Base-by-base conservation (phyloP, 2,113 vertebrate species). In the Psophia crepitans region DNA sequence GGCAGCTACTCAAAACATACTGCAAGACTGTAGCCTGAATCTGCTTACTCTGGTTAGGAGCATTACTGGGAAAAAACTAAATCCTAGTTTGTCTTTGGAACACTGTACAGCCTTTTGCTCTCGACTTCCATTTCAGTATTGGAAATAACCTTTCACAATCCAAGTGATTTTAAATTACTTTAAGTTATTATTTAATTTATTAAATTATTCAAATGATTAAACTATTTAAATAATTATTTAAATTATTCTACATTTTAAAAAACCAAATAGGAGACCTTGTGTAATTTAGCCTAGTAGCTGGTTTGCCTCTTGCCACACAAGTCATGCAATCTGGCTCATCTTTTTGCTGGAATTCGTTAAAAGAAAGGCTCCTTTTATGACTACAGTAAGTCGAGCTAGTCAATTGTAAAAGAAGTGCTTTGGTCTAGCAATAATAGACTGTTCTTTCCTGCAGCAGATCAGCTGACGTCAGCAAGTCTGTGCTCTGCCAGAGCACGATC, bases 391-490 rank as follows among this genome's bases (percentile, higher is more conserved):
- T 96, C 87, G 81, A 97, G 96, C 93, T 17, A 98, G 98, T 98
- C 98, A 98, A 98, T 98, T 98, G 98, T 98, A 98, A 96, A 91
- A 96, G 97, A 97, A 98, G 98, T 97, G 97, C 97, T 97, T 87
- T 89, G 98, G 96, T 96, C 94, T 79, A 91, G 97, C 96, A 98
- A 98, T 98, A 98, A 98, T 98, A 96, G 97, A 98, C 98, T 98
- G 96, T 97, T 98, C 98, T 98, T 97, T 98, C 96, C 98, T 94
- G 97, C 96, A 94, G 96, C 64, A 75, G 94, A 96, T 96, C 96
- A 84, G 98, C 97, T 95, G 94, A 98, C 56, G 84, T 96, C 97
- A 98, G 97, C 78, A 91, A 88, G 96, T 35, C 94, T 93, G 92
- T 51, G 81, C 87, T 63, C 86, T 96, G 98, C 98, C 98, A 98